These are phyloP conservation scores for Donacobius atricapilla DNA, from an alignment of 2,113 vertebrate species.

Conservation along the genomic window DNA sequence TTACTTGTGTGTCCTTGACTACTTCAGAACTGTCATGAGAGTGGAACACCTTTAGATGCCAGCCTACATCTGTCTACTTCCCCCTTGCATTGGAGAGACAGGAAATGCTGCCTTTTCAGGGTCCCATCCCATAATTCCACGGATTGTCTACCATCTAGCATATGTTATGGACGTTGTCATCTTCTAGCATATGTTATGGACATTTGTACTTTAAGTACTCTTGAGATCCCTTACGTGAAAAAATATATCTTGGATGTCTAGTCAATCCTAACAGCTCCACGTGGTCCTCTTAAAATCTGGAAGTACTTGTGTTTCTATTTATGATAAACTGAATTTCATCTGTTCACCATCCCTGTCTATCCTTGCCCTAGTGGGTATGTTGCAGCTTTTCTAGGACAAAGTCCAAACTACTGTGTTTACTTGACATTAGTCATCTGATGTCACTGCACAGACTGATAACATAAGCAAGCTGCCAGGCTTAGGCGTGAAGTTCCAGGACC, in stretches of 20 bases:
- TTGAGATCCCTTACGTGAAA: not conserved
- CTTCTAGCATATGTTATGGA: not conserved
- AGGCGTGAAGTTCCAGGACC: not conserved
- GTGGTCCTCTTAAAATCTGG: not conserved
- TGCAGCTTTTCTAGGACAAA: not conserved
- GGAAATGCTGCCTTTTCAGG: not conserved
- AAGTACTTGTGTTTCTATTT: not conserved
- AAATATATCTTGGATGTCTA: not conserved
- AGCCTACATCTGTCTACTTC: not conserved
- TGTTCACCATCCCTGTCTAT: not conserved
- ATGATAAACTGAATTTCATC: not conserved
- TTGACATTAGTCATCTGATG: not conserved
- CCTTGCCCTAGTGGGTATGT: not conserved
- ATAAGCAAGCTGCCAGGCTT: not conserved
- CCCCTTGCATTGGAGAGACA: not conserved
- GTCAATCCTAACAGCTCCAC: not conserved
- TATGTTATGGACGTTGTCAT: not conserved
- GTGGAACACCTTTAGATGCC: not conserved
- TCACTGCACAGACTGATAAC: not conserved
- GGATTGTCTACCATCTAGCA: not conserved
- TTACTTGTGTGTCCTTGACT: not conserved
- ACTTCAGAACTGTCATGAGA: not conserved
- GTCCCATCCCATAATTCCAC: not conserved
- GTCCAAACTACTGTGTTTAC: not conserved
- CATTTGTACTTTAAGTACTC: not conserved